These are phyloP conservation scores for Limnodromus scolopaceus DNA, from an alignment of 2,797 vertebrate genomes.

Conservation along the genomic window DNA sequence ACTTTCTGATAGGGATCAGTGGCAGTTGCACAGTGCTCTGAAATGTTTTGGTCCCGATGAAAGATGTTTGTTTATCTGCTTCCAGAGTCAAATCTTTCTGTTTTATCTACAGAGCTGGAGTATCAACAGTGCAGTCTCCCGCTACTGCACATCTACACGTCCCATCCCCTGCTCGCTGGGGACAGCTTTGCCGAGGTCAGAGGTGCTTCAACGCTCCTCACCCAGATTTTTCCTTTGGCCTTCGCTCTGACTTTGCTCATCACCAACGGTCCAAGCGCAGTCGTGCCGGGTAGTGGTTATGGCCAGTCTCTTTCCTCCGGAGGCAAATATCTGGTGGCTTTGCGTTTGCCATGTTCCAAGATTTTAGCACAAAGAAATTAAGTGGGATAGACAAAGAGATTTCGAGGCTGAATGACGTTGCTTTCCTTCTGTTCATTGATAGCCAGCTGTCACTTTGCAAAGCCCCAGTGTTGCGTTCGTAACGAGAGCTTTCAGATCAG, in stretches of 20 bases:
- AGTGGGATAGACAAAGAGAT: not conserved
- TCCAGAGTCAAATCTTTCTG: conserved; percentile 22
- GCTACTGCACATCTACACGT: not conserved
- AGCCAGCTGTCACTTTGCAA: conserved; percentile 49
- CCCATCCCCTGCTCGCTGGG: not conserved
- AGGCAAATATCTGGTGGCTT: not conserved
- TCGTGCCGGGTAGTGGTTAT: not conserved
- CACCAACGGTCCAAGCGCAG: not conserved
- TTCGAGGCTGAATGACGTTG: not conserved
- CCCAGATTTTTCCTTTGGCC: not conserved
- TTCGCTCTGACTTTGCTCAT: not conserved
- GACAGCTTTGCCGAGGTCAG: not conserved
- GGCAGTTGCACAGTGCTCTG: not conserved
- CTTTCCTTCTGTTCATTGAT: conserved; percentile 40
- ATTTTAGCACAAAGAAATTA: conserved; percentile 18
- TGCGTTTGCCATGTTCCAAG: not conserved
- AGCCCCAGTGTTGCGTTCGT: not conserved
- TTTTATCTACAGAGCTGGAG: conserved; percentile 2
- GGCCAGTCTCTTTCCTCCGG: not conserved
- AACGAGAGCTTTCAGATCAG: not conserved
- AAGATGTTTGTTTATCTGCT: conserved; percentile 26
- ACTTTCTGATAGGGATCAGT: conserved; percentile 17
- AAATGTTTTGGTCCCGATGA: not conserved
- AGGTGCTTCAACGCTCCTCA: not conserved
- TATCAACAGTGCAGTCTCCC: not conserved